Percentiles rank a stretch among this genome's conserved stretches.
Conservation (phyloP, 2,888 invertebrate species). For the Patella ulyssiponensis region DNA sequence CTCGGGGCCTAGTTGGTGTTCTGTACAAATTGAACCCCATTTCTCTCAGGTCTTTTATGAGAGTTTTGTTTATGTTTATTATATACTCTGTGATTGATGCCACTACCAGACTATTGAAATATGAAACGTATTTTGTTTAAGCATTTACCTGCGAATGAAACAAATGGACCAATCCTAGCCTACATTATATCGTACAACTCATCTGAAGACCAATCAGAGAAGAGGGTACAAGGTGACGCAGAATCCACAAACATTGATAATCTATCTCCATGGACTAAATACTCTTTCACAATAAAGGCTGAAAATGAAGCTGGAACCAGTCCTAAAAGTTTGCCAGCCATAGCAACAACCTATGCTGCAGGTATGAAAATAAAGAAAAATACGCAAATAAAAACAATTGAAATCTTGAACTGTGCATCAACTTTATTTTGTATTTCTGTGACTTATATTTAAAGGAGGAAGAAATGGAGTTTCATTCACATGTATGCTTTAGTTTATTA, state of each 20-base stretch:
- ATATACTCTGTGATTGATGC: no score
- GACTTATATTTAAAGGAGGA: no score
- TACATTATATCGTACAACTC: conserved; percentile 21
- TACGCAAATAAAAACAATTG: no score
- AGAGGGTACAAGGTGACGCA: conserved; percentile 18
- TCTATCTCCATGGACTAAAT: conserved; percentile 58
- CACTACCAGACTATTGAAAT: no score
- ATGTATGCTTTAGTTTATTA: no score
- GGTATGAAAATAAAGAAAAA: conserved; percentile 37
- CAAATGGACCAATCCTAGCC: conserved; percentile 36
- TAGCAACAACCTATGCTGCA: conserved; percentile 48
- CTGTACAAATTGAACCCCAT: no score
- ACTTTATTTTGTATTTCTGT: no score
- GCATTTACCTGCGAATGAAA: conserved; percentile 10
- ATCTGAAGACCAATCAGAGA: background rate
- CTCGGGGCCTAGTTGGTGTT: no score
- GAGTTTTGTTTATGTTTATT: no score
- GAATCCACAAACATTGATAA: conserved; percentile 31
- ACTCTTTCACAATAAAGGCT: conserved; percentile 48
- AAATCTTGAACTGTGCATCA: no score
- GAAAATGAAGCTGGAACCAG: conserved; percentile 57
- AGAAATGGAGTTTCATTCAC: no score
- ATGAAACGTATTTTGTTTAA: background rate
- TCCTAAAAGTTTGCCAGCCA: conserved; percentile 38
- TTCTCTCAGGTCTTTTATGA: no score